Conservation (phyloP, 2,797 vertebrate genomes). For the Coracias cyanogaster region DNA sequence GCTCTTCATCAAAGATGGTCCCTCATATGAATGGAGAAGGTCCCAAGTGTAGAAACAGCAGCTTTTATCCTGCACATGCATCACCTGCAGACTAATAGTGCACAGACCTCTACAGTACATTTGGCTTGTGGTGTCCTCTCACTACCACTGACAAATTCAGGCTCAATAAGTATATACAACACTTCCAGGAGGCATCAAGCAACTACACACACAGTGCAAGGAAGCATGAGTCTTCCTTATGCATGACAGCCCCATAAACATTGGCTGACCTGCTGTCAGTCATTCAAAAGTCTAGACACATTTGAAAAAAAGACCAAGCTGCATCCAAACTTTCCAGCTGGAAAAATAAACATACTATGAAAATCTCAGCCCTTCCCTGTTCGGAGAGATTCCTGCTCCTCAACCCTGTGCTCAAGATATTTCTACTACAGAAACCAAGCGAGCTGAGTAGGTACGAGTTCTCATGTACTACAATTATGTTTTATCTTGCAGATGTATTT, state of each 20-base stretch:
- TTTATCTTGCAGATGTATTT: neutral
- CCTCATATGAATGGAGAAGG: neutral
- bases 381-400: neutral
- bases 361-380: neutral
- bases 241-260: neutral
- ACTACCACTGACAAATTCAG: neutral
- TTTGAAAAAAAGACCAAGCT: neutral
- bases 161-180: neutral
- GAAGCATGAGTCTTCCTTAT: neutral
- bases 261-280: neutral
- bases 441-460: neutral
- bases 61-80: fast-evolving
- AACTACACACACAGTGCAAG: fast-evolving
- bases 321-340: neutral
- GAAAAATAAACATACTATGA: neutral
- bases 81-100: neutral
- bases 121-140: fast-evolving
- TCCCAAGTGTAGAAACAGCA: neutral
- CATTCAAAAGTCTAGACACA: neutral
- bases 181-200: neutral
- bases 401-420: neutral
- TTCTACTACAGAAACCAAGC: neutral
- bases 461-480: neutral
- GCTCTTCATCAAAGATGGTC: neutral
- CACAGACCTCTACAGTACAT: no score